Conservation (phyloP, 2,113 vertebrate species). For the Podarcis cretensis region DNA sequence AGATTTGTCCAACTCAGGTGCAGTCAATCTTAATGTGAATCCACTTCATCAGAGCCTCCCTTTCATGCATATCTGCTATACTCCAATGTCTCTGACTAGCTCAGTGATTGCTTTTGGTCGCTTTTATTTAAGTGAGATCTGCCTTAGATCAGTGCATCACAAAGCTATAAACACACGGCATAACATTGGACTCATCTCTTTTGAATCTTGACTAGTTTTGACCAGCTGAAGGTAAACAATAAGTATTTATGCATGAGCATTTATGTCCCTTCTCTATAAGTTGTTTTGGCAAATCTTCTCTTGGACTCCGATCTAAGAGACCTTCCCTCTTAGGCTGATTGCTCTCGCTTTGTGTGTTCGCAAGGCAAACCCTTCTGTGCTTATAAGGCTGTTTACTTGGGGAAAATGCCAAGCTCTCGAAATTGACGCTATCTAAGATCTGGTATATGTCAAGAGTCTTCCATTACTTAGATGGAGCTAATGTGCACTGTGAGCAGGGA, state of each 20-base stretch:
- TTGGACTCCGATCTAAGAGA: slow-evolving; percentile 16
- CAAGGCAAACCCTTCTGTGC: background rate
- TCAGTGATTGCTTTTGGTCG: background rate
- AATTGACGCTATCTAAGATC: slow-evolving; percentile 17
- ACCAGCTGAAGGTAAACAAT: background rate
- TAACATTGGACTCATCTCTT: background rate
- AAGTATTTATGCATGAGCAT: background rate
- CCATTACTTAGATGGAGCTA: slow-evolving; percentile 12
- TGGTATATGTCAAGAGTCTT: slow-evolving; percentile 24
- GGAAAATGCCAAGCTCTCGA: slow-evolving; percentile 18
- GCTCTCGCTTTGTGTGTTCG: slow-evolving; percentile 3
- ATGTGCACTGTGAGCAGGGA: background rate
- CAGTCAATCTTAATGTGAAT: background rate
- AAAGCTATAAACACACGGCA: background rate
- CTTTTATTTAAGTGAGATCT: background rate
- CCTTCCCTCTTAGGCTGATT: background rate
- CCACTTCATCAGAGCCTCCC: background rate
- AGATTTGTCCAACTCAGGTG: background rate
- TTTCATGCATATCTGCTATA: background rate
- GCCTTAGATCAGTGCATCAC: background rate
- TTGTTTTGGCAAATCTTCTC: slow-evolving; percentile 5
- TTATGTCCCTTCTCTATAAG: background rate
- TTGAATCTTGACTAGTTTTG: slow-evolving; percentile 6
- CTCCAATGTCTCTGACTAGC: background rate
- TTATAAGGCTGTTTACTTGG: slow-evolving; percentile 27